A percentile compares a stretch with the other conserved stretches of the same genome.
These are phyloP conservation scores for Thermophis baileyi DNA, from an alignment of 2,113 vertebrate species.

Conservation along the genomic window DNA sequence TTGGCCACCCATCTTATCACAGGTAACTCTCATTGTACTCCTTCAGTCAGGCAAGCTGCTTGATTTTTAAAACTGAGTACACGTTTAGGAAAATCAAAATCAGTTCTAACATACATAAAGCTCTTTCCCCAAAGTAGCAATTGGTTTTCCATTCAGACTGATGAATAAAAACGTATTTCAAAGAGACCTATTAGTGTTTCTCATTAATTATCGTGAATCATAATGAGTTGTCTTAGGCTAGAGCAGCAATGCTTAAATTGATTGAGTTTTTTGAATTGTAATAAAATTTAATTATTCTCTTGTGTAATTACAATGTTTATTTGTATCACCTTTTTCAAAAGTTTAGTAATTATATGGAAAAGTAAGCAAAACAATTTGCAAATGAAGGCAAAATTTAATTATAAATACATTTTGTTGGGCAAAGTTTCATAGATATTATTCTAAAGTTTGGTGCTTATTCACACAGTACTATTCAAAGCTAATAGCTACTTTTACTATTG, in stretches of 20 bases:
- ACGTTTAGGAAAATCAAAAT: background rate
- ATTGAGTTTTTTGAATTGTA: constrained; percentile 65
- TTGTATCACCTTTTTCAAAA: constrained; percentile 63
- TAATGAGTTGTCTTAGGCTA: constrained; percentile 63
- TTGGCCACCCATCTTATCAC: background rate
- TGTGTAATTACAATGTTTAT: constrained; percentile 66
- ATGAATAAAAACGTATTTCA: constrained; percentile 41
- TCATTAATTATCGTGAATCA: constrained; percentile 63
- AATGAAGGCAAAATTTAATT: constrained; percentile 62
- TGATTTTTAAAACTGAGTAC: background rate
- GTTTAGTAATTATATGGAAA: constrained; percentile 62
- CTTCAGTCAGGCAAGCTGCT: background rate
- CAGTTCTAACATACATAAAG: background rate
- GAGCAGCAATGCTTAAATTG: constrained; percentile 60
- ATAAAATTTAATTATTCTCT: constrained; percentile 71
- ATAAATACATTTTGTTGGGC: constrained; percentile 48
- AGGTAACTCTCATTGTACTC: background rate
- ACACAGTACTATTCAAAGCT: constrained; percentile 23
- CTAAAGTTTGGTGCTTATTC: constrained; percentile 45
- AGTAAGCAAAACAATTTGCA: constrained; percentile 64
- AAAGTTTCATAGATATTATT: constrained; percentile 49
- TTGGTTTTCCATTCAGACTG: constrained; percentile 21
- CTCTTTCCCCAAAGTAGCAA: constrained; percentile 17
- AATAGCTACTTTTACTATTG: constrained; percentile 23
- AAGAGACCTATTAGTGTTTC: constrained; percentile 50